Base-by-base conservation (phyloP, 1,140 invertebrate genomes). In the Drosophila parabipectinata region DNA sequence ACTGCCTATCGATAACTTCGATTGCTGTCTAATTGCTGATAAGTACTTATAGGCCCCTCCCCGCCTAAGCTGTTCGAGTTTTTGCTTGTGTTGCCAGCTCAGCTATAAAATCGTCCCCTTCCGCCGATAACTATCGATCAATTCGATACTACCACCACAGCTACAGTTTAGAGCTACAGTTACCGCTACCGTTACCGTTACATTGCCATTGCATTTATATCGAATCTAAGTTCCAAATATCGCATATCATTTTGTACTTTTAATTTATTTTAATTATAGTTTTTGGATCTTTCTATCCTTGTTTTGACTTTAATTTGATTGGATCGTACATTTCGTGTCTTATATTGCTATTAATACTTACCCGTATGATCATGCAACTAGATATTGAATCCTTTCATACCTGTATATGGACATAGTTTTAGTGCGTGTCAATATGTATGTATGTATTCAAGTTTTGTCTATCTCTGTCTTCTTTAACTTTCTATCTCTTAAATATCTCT, bases 321-420 rank as follows among this genome's bases (percentile, higher is more conserved):
- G 57, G 63, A 74, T 81, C 62, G 59, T 79, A 59, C 72, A 73
- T 78, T 57, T 73, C 48, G 71, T 77, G 44, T 60, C 63, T 57
- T 68, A 67, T 71, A 68, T 56, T 47, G 41, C 51, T 57, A 45
- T 57, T 18, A 30, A 72, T 51, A 60, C 24, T 60, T 56, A 69
- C 34, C 66, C 41, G 68, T 72, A 72, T 72, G 48, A 72, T 72
- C 68, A 72, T 72, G 72, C 57, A 78, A 68, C 41, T 82, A 73
- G 79, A 61, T 81, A 45, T 61, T 60, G 60, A 75, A 50, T 67
- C 61, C 58, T 56, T 55, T 64, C 45, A 59, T 51, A 60, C 60
- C 60, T 48, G 24, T 64, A 78, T 78, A 55, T 71, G 57, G 63
- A 62, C 51, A 77, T 82, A 81, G 73, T 80, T 53, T 34, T 84